Conservation (phyloP, 2,113 vertebrate genomes). For the Lanius ludovicianus region DNA sequence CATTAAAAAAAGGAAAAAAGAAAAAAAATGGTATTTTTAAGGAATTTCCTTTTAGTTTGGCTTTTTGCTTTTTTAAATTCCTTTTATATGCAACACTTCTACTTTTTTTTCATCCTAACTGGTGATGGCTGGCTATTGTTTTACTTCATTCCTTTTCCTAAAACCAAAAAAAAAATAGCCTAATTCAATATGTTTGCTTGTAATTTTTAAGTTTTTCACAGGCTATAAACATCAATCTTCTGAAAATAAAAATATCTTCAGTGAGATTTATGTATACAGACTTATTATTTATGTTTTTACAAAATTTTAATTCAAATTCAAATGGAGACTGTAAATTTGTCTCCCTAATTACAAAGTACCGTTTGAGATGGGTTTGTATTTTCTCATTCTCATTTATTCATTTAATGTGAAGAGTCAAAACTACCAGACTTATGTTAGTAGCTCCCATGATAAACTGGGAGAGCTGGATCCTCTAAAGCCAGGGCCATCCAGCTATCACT, state of each 20-base stretch:
- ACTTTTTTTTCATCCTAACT: neutral
- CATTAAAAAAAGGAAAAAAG: neutral
- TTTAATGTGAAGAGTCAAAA: neutral
- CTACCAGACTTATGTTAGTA: neutral
- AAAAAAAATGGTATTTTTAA: neutral
- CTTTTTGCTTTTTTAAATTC: neutral
- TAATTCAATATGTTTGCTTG: neutral
- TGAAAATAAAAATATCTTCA: neutral
- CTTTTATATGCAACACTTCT: neutral
- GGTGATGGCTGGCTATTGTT: neutral
- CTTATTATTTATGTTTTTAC: neutral
- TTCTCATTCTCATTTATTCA: neutral
- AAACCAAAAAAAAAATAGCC: neutral
- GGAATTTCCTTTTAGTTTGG: rapidly evolving
- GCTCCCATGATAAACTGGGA: neutral
- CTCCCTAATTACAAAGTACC: neutral
- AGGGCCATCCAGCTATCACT: neutral
- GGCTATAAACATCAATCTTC: neutral
- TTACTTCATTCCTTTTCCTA: neutral
- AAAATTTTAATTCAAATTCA: neutral
- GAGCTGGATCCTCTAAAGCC: neutral
- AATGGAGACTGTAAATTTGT: neutral
- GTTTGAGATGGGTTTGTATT: neutral
- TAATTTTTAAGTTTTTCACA: neutral
- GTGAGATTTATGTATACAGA: neutral